phyloP scores from a whole-genome alignment of 2,888 invertebrate genomes.

The Idaea dimidiata region DNA sequence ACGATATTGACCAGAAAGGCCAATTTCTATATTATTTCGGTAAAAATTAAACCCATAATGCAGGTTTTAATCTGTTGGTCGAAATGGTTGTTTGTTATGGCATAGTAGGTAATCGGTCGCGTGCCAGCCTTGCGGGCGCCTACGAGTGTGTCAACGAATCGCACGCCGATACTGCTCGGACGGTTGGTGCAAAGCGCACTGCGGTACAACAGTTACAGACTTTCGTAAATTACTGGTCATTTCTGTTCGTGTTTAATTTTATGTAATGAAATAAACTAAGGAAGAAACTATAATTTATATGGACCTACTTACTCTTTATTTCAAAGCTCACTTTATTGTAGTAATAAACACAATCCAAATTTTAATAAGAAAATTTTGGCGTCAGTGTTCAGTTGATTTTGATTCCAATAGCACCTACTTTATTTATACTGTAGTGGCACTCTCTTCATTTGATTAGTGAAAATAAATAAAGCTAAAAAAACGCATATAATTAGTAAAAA shows the following conservation, averaged over 20 bases:
- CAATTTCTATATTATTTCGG: not conserved
- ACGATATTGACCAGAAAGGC: not conserved
- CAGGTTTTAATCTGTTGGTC: not conserved
- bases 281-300: too few relatives aligned
- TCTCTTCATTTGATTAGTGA: too few relatives aligned
- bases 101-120: slow-evolving; percentile 57
- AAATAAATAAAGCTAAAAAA: too few relatives aligned
- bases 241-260: not conserved
- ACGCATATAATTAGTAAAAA: too few relatives aligned
- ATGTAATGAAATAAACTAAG: not conserved
- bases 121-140: slow-evolving; percentile 67
- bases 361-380: too few relatives aligned
- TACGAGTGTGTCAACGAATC: slow-evolving; percentile 56
- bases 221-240: not conserved
- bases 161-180: slow-evolving; percentile 32
- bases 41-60: not conserved
- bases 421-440: too few relatives aligned
- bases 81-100: slow-evolving; percentile 16
- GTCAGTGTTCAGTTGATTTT: too few relatives aligned
- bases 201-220: slow-evolving; percentile 45
- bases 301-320: too few relatives aligned
- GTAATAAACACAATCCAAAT: too few relatives aligned
- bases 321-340: too few relatives aligned
- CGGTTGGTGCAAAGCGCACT: slow-evolving; percentile 55
- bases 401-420: too few relatives aligned